Base-by-base conservation (phyloP, 2,797 vertebrate genomes). In the Centroberyx gerrardi region DNA sequence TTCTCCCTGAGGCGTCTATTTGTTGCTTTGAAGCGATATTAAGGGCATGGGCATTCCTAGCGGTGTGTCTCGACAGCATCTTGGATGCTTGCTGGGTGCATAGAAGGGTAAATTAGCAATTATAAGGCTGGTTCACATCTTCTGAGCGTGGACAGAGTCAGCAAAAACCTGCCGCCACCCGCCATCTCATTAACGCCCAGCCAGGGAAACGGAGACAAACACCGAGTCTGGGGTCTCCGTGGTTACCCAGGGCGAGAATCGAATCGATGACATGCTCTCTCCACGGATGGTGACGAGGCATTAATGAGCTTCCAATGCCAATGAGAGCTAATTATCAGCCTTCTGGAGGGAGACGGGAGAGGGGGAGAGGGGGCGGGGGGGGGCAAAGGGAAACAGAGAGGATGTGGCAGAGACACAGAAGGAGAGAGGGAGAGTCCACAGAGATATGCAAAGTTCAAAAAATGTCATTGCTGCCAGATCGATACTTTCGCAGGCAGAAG, bases 221-320 rank as follows among this genome's bases (percentile, higher is more conserved):
- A 70, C 46, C 65, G 73, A 72, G 77, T 69, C 73, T 61, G 51
- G 59, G 78, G 77, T 88, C 84, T 85, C 86, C 13, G 59, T 81
- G 82, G 81, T 86, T 90, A 90, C 87, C 66, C 71, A 68, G 80
- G 53, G 74, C 84, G 87, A 86, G 82, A 87, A 91, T 88, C 75
- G 70, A 89, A 92, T 94, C 90, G 85, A 94, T 94, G 87, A 85
- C 77, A 85, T 42, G 84, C 86, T 80, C 83, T 73, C 81, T 80
- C 74, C 74, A 55, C 60, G 68, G 83, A 92, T 83, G 69, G 80
- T 87, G 90, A 88, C 81, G 76, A 90, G 82, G 78, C 91, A 91
- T 90, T 94, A 93, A 94, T 92, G 90, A 92, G 91, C 91, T 90
- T 87, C 88, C 85, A 85, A 81, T 38, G 58, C 87, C 88, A 88